These are phyloP conservation scores for Heliconius himera DNA, from an alignment of 1,140 invertebrate genomes.

Conservation along the genomic window DNA sequence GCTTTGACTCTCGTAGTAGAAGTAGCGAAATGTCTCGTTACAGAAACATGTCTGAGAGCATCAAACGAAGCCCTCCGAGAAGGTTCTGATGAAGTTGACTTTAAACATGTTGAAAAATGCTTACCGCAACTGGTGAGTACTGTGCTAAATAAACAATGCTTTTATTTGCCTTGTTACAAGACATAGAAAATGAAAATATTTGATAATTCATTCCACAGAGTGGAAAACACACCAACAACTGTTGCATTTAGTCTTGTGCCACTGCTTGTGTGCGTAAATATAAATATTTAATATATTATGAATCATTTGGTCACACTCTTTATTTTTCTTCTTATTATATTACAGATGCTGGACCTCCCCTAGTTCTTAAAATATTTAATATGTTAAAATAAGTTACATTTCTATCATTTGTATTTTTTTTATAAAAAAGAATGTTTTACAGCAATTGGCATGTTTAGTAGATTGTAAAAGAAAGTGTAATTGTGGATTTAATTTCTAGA, in stretches of 20 bases:
- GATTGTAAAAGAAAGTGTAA: too few species aligned
- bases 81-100: constrained; percentile 64
- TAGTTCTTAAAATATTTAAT: neutral
- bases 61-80: constrained; percentile 75
- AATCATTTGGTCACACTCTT: neutral
- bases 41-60: constrained; percentile 78
- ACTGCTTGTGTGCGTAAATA: neutral
- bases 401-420: too few species aligned
- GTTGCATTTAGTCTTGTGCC: too few species aligned
- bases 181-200: too few species aligned
- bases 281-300: neutral
- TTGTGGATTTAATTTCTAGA: too few species aligned
- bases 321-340: constrained; percentile 30
- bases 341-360: constrained; percentile 69
- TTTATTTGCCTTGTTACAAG: too few species aligned
- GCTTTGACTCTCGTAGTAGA: constrained; percentile 70
- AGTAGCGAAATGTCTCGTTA: constrained; percentile 75
- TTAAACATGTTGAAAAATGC: constrained; percentile 77
- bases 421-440: too few species aligned
- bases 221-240: too few species aligned
- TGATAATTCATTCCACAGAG: too few species aligned
- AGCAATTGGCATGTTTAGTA: too few species aligned
- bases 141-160: too few species aligned
- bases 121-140: constrained; percentile 73
- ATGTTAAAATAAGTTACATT: neutral